Base-by-base conservation (phyloP, 2,113 vertebrate genomes). In the Tachysurus fulvidraco region DNA sequence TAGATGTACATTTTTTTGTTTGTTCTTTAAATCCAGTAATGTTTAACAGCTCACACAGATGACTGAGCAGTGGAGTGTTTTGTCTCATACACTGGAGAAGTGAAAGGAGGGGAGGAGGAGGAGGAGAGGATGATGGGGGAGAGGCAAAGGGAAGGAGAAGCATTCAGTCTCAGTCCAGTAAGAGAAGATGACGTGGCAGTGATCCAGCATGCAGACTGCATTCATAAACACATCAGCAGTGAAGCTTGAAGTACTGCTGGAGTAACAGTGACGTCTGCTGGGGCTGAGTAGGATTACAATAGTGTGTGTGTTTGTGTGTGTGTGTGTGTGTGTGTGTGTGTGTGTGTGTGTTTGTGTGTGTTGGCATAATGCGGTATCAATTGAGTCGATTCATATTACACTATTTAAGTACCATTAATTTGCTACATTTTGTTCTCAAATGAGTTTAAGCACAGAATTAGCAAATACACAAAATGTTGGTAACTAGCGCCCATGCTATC, bases 221-320 rank as follows among this genome's bases (percentile, higher is more conserved):
- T 83, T 54, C 52, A 64, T 69, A 25, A 71, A 81, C 64, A 81
- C 46, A 52, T 71, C 79, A n/a, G 79, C 41, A 30, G 16, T 28
- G 44, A 11, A 11, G 57, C 79, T 30, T 14, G 3, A 25, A 46
- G 13, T 6, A 28, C 10, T 46, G n/a, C 36, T 87, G 62, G 65
- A 80, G 80, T 54, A 76, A 82, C 44, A 46, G 52, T 54, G 55
- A 78, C 36, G 21, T 79, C 73, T 78, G 44, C 57, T 64, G 85
- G 44, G 36, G 57, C 36, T 54, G 36, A 44, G 67, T n/a, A 28
- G 1, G 46, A 67, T 54, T 83, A 67, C 81, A 54, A 6, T 44
- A 17, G 28, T 21, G 57, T 19, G 55, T n/a, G n/a, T n/a, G n/a
- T n/a, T n/a, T n/a, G n/a, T n/a, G n/a, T n/a, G n/a, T n/a, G n/a